Evolutionary conservation across 1,140 invertebrate genomes (phyloP), one percentile per base, ranked within the genome.

Genomic region (Chelonus insularis): DNA sequence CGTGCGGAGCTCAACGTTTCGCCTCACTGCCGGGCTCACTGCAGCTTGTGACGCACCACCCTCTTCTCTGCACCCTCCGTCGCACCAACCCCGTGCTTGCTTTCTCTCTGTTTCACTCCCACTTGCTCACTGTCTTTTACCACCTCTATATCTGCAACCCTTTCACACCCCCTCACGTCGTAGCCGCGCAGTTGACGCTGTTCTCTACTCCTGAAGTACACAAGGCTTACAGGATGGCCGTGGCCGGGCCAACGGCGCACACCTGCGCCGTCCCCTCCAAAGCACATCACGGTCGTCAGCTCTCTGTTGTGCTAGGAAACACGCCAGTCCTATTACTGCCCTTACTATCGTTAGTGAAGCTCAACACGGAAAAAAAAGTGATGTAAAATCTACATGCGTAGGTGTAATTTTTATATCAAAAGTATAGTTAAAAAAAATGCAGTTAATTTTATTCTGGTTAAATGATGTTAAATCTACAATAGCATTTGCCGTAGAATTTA

Each of bases 11-110:
- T 71, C 72, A 76, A 77, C 74, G 75, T 77, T 74, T 76, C 72
- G 74, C 73, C 75, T 77, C 75, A 77, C 76, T 76, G 75, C 75
- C 71, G 75, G 75, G 76, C 76, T 78, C 75, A 77, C 75, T 77
- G 77, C 77, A 79, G 75, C 68, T 72, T 72, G 71, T 77, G 76
- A 78, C 76, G 76, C 75, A 78, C 76, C 76, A 73, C 71, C 73
- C 70, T 68, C 74, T 69, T 74, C 71, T 67, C 57, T 48, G 34
- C 50, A 18, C 58, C 34, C 36, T 29, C 51, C 12, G 45, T 45
- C 52, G 52, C 16, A n/a, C 50, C 8, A 25, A 55, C 58, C 54
- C 37, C 37, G 12, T 51, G 11, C 23, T 14, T 18, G 21, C 60
- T 29, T 37, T 54, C 43, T 21, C 43, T 29, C 20, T 39, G 20